phyloP scores from a whole-genome alignment of 2,888 invertebrate genomes.

The Sarcophaga subvicina region DNA sequence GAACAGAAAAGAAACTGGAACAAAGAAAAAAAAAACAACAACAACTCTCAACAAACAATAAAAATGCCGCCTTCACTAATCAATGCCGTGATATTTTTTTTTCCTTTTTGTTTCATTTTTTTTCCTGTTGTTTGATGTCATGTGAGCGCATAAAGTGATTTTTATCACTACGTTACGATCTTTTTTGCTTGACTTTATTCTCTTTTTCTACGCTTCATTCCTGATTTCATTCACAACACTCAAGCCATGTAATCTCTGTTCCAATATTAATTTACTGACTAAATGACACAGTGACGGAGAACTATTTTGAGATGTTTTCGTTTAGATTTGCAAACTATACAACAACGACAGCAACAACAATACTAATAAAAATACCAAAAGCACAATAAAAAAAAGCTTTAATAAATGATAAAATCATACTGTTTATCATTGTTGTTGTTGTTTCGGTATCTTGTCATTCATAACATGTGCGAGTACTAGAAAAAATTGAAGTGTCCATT shows the following conservation, averaged over 20 bases:
- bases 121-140: constrained; percentile 39
- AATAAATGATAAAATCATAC: constrained; percentile 65
- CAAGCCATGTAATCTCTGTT: constrained; percentile 14
- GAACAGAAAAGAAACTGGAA: constrained; percentile 38
- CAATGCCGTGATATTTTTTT: constrained; percentile 16
- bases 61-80: constrained; percentile 61
- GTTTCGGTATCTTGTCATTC: constrained; percentile 57
- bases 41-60: constrained; percentile 38
- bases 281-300: constrained; percentile 34
- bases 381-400: constrained; percentile 54
- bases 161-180: constrained; percentile 59
- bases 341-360: constrained; percentile 18
- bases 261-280: constrained; percentile 61
- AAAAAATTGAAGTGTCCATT: constrained; percentile 63
- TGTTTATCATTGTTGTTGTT: constrained; percentile 64
- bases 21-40: constrained; percentile 10
- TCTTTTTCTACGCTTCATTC: neutral
- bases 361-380: constrained; percentile 32
- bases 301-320: constrained; percentile 32
- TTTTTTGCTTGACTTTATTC: constrained; percentile 17
- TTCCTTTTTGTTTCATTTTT: neutral
- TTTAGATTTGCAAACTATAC: constrained; percentile 47
- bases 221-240: neutral
- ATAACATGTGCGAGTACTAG: constrained; percentile 66
- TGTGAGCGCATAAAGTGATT: constrained; percentile 62